Base-by-base conservation (phyloP, 2,113 vertebrate species). In the Alethe diademata region DNA sequence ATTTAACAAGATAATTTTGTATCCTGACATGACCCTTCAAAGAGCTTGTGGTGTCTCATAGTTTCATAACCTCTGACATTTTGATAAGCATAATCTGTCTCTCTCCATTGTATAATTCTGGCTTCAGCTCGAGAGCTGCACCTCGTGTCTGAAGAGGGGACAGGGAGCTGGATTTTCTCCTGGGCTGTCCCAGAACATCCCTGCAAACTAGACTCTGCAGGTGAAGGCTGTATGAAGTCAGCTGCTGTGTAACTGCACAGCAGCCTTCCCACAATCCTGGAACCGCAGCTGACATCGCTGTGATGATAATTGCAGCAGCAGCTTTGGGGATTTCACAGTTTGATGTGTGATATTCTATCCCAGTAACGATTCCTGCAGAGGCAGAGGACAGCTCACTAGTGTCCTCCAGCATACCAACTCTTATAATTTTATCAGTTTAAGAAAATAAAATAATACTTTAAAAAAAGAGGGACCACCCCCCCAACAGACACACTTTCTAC, bases 201-300 rank as follows among this genome's bases (percentile, higher is more conserved):
- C 47, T 67, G 53, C 54, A 74, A 53, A n/a, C 8, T 56, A 47
- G 40, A 17, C 22, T 36, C 56, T 71, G 64, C 57, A 90, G 56
- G 17, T 36, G 48, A 35, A 60, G 38, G 42, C 48, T 76, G 48
- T 17, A 14, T 38, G 57, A 36, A 70, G 26, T 36, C 74, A 88
- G 38, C 14, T 9, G 14, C 73, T 78, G 35, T 26, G 72, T 13
- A 17, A 36, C 38, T 19, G 22, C 69, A 53, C 58, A 51, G 72
- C 45, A 79, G 72, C 81, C 38, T 64, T 35, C 50, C 57, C 65
- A 28, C 0, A 5, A 2, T 9, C 56, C 74, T 3, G 14, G 66
- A 66, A 48, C 20, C 0, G 0, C 62, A 66, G 31, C 1, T 5
- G 4, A 15, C 2, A 5, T 29, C 61, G 10, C n/a, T 4, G 5